Base-by-base conservation (phyloP, 2,888 invertebrate species). In the Andrena hattorfiana region DNA sequence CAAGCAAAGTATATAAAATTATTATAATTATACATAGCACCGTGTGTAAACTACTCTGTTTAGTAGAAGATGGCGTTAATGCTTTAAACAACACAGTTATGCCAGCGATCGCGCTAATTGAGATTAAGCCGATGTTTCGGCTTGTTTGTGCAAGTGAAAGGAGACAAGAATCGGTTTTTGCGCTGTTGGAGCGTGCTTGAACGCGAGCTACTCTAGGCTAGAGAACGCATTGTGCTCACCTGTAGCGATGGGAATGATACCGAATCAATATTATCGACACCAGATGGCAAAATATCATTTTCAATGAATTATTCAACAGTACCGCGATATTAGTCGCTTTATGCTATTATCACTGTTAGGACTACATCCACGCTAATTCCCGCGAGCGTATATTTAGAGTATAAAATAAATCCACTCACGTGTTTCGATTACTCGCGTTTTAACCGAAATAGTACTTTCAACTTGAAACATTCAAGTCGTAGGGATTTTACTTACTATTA, bases 91-190 rank as follows among this genome's bases (percentile, higher is more conserved):
- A 60, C 28, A 20, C 7, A 56, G n/a, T 32, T 83, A 76, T 71
- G 54, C 63, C 23, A 64, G 56, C 68, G 67, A 66, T 35, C 48
- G 30, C 42, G 48, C 20, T 23, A 48, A 73, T 68, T 60, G 71
- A 79, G 67, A 87, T 76, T 77, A 77, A 78, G 76, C 66, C 66
- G 80, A 78, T 68, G 77, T 81, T 83, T 68, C 62, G 68, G 26
- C 66, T 87, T 73, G 73, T 81, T 86, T 77, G 85, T 81, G 66
- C 82, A 84, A 86, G 84, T 89, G 89, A 88, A 88, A 86, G 88
- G 83, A 84, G 67, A 85, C 80, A 72, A 78, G 84, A 80, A 69
- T 71, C 28, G 8, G 89, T 84, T 85, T 84, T 87, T 76, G 75
- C 84, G 77, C 81, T 84, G 59, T 35, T 60, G 60, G 74, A 70